phyloP scores from a whole-genome alignment of 2,113 vertebrate genomes.

The Dromaius novaehollandiae region DNA sequence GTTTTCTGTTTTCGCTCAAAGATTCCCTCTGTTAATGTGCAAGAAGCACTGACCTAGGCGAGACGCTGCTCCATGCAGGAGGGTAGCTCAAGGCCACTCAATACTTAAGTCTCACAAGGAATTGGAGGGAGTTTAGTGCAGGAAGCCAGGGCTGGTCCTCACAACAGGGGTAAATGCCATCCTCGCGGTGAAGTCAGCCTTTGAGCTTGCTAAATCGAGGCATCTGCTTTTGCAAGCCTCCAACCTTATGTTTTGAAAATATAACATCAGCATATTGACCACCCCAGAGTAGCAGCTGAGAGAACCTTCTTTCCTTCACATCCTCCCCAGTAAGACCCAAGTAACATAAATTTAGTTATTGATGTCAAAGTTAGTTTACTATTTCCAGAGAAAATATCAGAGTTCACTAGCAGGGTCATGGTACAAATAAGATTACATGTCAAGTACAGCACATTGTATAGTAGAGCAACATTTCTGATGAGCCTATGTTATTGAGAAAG shows the following conservation, averaged over 20 bases:
- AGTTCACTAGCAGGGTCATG: background rate
- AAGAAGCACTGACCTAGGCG: background rate
- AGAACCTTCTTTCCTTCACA: background rate
- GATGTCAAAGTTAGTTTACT: background rate
- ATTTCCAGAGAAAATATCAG: background rate
- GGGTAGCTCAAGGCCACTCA: too few relatives aligned
- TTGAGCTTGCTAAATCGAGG: background rate
- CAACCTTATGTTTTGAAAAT: background rate
- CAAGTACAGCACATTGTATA: rapidly evolving
- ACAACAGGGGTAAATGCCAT: too few relatives aligned
- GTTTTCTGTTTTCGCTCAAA: background rate
- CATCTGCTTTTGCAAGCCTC: background rate
- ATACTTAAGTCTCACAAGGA: background rate
- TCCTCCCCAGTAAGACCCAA: background rate
- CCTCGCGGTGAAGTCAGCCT: background rate
- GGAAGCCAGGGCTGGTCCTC: background rate
- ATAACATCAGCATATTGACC: background rate
- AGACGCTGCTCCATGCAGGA: background rate
- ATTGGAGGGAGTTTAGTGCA: background rate
- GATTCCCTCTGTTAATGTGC: background rate
- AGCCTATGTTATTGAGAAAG: background rate
- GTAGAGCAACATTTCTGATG: background rate
- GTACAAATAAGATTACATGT: rapidly evolving
- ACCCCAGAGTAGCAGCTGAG: background rate
- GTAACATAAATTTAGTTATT: background rate